Evolutionary conservation across 2,797 vertebrate species (phyloP).

Genomic region (Lerista edwardsae): DNA sequence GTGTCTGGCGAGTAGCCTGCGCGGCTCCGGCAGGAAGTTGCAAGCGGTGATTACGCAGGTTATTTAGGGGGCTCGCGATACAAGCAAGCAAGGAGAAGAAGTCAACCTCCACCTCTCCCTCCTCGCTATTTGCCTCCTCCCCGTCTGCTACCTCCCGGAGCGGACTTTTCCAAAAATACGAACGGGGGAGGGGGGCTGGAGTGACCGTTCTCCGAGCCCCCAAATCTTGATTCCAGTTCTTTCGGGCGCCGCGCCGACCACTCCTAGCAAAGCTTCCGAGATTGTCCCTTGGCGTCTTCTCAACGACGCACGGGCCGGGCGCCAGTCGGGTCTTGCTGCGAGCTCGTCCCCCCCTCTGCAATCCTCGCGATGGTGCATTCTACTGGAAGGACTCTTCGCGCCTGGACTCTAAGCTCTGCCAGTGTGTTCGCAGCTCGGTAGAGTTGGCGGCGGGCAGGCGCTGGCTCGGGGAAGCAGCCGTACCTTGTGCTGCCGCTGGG

Average conservation of each 20-base stretch:
- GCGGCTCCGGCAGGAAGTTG: not conserved
- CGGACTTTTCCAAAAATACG: slow-evolving; percentile 60
- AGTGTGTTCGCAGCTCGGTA: slow-evolving; percentile 66
- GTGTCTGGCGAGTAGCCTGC: not conserved
- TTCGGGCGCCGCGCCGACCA: too few species aligned
- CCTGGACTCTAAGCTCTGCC: slow-evolving; percentile 53
- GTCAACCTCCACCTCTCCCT: not conserved
- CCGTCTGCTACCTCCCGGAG: slow-evolving; percentile 5
- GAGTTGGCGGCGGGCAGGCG: slow-evolving; percentile 23
- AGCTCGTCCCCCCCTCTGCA: not conserved
- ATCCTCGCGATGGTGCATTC: slow-evolving; percentile 67
- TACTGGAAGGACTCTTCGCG: slow-evolving; percentile 63
- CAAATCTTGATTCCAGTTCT: not conserved
- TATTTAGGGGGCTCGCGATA: not conserved
- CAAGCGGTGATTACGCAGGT: not conserved
- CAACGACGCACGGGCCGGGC: not conserved
- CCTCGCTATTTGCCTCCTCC: not conserved
- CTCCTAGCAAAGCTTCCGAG: too few species aligned
- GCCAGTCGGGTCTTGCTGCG: not conserved
- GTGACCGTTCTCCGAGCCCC: not conserved
- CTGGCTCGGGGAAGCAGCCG: slow-evolving; percentile 19
- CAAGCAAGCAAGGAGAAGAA: not conserved
- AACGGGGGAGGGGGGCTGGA: not conserved
- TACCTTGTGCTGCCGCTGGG: slow-evolving; percentile 2
- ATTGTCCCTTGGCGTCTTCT: accelerated